These are phyloP conservation scores for Chaenocephalus aceratus DNA, from an alignment of 2,113 vertebrate genomes.

Conservation along the genomic window DNA sequence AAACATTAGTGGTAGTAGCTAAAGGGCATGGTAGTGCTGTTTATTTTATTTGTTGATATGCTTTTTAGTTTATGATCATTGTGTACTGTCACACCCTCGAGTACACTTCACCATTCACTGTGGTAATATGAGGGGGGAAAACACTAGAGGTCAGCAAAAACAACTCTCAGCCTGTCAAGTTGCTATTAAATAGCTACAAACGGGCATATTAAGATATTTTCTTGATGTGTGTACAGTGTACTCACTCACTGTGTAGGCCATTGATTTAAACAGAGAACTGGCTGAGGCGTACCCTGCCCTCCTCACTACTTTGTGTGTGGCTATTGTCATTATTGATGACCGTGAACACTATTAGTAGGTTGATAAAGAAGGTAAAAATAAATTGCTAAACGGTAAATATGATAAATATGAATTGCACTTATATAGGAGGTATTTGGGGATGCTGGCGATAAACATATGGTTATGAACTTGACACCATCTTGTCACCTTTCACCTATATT, in stretches of 20 bases:
- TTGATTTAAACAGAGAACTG: too few relatives aligned
- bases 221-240: too few relatives aligned
- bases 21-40: not conserved
- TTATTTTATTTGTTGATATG: not conserved
- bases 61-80: not conserved
- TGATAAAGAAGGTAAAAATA: too few relatives aligned
- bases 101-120: not conserved
- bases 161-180: not conserved
- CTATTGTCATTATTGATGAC: too few relatives aligned
- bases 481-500: slow-evolving; percentile 60
- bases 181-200: too few relatives aligned
- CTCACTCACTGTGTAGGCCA: too few relatives aligned
- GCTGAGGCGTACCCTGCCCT: too few relatives aligned
- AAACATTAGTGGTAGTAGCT: not conserved
- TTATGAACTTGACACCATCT: slow-evolving; percentile 1
- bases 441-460: not conserved
- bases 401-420: not conserved
- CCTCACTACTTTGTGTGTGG: too few relatives aligned
- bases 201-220: too few relatives aligned
- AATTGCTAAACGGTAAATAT: not conserved
- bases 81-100: not conserved
- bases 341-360: too few relatives aligned
- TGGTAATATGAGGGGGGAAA: not conserved
- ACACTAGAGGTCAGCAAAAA: not conserved
- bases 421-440: not conserved